Evolutionary conservation across 2,888 invertebrate species (phyloP), one percentile per base, ranked within the genome.

Genomic region (Hemistola chrysoprasaria): DNA sequence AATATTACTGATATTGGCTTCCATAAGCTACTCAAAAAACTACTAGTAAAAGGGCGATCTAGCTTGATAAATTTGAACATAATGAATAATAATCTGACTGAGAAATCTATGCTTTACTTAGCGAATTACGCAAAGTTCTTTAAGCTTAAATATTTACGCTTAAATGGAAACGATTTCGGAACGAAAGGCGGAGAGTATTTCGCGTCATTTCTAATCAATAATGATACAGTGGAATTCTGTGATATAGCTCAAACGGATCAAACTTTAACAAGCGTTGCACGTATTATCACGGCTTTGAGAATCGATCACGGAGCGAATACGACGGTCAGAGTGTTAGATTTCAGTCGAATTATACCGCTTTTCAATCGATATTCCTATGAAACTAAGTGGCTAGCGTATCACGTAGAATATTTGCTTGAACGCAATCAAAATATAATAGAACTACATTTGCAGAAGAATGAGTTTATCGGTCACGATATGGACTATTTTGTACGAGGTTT

Each of bases 111-210:
- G 7, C 38, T 58, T 0, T 51, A 70, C 45, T 50, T 88, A 11
- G 69, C 80, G 0, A 74, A 71, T 45, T 84, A 83, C 46, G 74
- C 86, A 0, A 63, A 62, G 5, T 50, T 68, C 25, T 45, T 92
- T 0, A 82, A 77, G 10, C 55, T 93, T 0, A 81, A 80, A 55
- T 87, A 84, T 42, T 62, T 93, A 1, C 70, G 91, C 54, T 40
- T 93, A 1, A 91, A 90, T 50, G 92, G 92, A 0, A 93, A 92
- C 55, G 83, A 90, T 60, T 71, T 93, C 11, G 91, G 92, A 0
- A 71, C 74, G 0, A 73, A 83, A 74, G 90, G 90, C 1, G 90
- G 91, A 0, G 83, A 83, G 55, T 73, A 75, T 57, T 70, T 92
- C n/a, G 90, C 91, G 0, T 51, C 75, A 16, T 77, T 92, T 36